These are phyloP conservation scores for Bombyx mandarina DNA, from an alignment of 1,140 invertebrate genomes.

Conservation along the genomic window DNA sequence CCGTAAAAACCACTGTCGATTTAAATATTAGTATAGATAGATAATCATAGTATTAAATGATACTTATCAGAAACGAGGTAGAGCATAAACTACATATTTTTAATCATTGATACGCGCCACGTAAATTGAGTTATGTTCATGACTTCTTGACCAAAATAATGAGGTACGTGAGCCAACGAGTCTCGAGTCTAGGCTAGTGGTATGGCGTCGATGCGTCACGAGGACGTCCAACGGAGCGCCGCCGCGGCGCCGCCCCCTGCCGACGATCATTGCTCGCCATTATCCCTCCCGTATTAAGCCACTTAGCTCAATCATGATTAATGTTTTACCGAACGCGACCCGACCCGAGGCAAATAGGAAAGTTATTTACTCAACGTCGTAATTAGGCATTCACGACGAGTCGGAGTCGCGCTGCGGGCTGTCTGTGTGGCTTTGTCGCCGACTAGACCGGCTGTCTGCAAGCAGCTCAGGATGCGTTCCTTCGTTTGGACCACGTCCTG, in stretches of 20 bases:
- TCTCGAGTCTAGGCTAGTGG: not conserved
- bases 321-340: constrained; percentile 63
- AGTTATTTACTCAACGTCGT: constrained; percentile 65
- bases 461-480: constrained; percentile 9
- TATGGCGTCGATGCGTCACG: constrained; percentile 27
- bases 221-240: constrained; percentile 42
- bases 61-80: too few species aligned
- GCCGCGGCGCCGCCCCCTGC: constrained; percentile 54
- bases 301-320: constrained; percentile 72
- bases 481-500: constrained; percentile 19
- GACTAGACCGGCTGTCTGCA: constrained; percentile 41
- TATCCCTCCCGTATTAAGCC: constrained; percentile 66
- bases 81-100: too few species aligned
- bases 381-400: constrained; percentile 66
- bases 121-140: too few species aligned
- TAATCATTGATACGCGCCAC: too few species aligned
- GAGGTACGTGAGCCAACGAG: too few species aligned
- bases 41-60: too few species aligned
- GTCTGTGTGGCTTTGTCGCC: constrained; percentile 12
- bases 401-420: constrained; percentile 45
- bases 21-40: too few species aligned
- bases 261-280: constrained; percentile 59
- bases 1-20: too few species aligned
- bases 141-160: too few species aligned
- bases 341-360: constrained; percentile 57